Evolutionary conservation across 2,113 vertebrate genomes (phyloP), one percentile per base, ranked within the genome.

Genomic region (Copsychus sechellarum): DNA sequence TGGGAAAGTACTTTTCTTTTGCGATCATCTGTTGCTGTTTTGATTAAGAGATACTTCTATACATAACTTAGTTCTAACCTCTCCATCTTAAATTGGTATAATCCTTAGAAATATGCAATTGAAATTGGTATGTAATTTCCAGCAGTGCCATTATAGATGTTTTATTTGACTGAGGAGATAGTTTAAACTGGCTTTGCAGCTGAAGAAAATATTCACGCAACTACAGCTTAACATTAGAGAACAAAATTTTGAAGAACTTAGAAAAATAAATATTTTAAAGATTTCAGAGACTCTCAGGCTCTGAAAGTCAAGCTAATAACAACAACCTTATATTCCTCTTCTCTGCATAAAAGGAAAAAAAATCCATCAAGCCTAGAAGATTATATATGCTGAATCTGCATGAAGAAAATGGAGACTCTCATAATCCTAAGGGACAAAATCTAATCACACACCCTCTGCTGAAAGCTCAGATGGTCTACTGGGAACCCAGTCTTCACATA

Each of bases 21-120:
- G 82, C 90, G 76, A 93, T 80, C 58, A 86, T 81, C 29, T 77
- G 3, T 66, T 50, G 24, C 26, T 73, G n/a, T 83, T 90, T 90
- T 70, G 78, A 90, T 88, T 82, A 91, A 85, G 19, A 93, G 54
- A 69, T 82, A n/a, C 31, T 95, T 80, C 42, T 34, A 77, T 51
- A 56, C 15, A 77, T 85, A 80, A 72, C 66, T 89, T 38, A 82
- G 24, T 47, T 58, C 14, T 82, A 95, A 85, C 19, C 25, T 65
- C 50, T 92, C 28, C 14, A 5, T 77, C 53, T 80, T 65, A 82
- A 62, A 79, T 57, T 5, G 38, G 29, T 76, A 47, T 58, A 82
- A 79, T 81, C 36, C 42, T 67, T 84, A 91, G 70, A 93, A 92
- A 76, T 66, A 57, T 20, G 34, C 70, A 90, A 72, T 18, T 87